These are phyloP conservation scores for Glyptemys insculpta DNA, from an alignment of 2,797 vertebrate genomes.

Conservation along the genomic window DNA sequence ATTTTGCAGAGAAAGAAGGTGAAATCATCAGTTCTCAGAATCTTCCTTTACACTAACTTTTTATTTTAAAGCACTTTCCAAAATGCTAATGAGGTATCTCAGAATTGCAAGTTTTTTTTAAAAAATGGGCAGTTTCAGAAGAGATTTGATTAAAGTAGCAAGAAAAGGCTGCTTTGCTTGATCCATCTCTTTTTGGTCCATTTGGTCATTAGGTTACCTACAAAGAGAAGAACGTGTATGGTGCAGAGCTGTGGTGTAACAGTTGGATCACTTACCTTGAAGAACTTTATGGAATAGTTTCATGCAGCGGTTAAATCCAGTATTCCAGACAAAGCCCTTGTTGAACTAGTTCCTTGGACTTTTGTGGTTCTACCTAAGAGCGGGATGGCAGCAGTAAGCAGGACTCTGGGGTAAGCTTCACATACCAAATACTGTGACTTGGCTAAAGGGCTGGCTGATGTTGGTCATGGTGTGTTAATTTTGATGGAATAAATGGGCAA, in stretches of 20 bases:
- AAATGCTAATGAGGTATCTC: not conserved
- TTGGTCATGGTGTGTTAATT: not conserved
- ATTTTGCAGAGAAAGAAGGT: not conserved
- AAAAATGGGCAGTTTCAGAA: not conserved
- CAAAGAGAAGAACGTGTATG: not conserved
- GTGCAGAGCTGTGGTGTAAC: not conserved
- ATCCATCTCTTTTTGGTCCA: not conserved
- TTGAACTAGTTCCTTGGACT: not conserved
- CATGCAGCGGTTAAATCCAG: not conserved
- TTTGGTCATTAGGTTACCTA: not conserved
- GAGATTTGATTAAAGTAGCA: not conserved
- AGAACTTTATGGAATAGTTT: not conserved
- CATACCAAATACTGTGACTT: too few relatives aligned
- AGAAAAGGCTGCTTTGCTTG: not conserved
- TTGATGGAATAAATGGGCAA: not conserved
- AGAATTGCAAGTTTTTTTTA: not conserved
- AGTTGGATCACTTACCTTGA: not conserved
- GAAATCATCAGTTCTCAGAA: not conserved
- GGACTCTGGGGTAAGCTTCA: not conserved
- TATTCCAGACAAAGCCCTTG: not conserved
- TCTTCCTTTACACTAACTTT: not conserved
- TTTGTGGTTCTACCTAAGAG: not conserved
- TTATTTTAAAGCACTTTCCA: not conserved
- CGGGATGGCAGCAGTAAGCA: not conserved
- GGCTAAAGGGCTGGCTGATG: not conserved